Evolutionary conservation across 2,888 invertebrate genomes (phyloP), one percentile per base, ranked within the genome.

Genomic region (Chydorus sphaericus): DNA sequence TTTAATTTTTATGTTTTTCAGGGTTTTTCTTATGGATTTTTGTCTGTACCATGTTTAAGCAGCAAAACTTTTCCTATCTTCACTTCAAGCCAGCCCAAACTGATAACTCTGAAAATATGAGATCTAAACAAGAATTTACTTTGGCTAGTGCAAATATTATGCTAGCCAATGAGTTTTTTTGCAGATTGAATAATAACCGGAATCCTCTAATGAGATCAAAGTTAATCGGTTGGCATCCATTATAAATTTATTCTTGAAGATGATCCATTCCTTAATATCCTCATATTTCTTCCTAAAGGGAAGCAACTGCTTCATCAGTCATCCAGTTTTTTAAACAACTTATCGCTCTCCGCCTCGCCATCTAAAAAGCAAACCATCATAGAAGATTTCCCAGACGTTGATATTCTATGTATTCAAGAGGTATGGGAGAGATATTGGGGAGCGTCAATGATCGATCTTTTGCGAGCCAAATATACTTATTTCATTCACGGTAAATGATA

Each of bases 341-440:
- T 49, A 8, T 23, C 14, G 10, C 20, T 31, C 8, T 11, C 52
- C 14, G 11, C 18, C 14, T 8, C 23, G 20, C 20, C 36, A 20
- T n/a, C n/a, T n/a, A 36, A 36, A 20, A 36, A 52, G 10, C 52
- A 59, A 10, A 56, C 57, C 48, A 54, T 62, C 7, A 16, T 56
- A 16, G 16, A 55, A 2, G 37, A 59, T 28, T 61, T 62, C 48
- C 62, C 61, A 33, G 39, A 33, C 2, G 54, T 61, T 6, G 63
- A 70, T 57, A 66, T 70, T 53, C 44, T 69, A 30, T 67, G 67
- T 50, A 50, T 69, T 29, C 70, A 70, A 61, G 69, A 70, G 60
- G 66, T 66, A 0, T 69, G 65, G 65, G 66, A 67, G 39, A 58
- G 65, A 48, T 60, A 61, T 29, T 62, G 61, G 57, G 64, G 65